phyloP scores from a whole-genome alignment of 1,140 invertebrate species.

The Hylaeus anthracinus region DNA sequence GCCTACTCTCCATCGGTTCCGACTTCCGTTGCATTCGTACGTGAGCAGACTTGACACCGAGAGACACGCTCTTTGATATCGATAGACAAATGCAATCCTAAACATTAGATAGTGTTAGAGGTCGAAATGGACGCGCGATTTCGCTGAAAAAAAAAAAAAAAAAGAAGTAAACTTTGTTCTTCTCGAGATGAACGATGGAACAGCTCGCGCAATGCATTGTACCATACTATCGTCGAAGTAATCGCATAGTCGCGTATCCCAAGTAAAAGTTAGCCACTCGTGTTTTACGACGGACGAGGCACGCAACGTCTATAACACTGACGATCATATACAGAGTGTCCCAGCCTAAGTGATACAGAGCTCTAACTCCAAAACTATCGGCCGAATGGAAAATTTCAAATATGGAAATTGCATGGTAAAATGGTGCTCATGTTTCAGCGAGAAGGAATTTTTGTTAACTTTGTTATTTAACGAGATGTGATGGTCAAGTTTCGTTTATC shows the following conservation, averaged over 20 bases:
- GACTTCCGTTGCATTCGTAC: constrained; percentile 19
- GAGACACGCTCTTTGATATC: too few species aligned
- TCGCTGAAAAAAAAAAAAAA: not conserved
- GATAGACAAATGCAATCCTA: too few species aligned
- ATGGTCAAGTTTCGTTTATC: too few species aligned
- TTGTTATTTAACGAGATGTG: too few species aligned
- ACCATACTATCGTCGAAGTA: constrained; percentile 19
- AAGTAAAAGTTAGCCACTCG: constrained; percentile 46
- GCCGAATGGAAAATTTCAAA: too few species aligned
- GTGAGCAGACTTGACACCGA: constrained; percentile 13
- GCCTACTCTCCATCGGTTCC: constrained; percentile 37
- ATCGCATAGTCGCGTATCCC: constrained; percentile 21
- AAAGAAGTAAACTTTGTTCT: not conserved
- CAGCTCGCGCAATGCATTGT: constrained; percentile 10
- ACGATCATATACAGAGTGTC: not conserved
- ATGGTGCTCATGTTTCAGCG: too few species aligned
- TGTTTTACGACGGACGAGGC: constrained; percentile 25
- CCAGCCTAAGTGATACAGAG: too few species aligned
- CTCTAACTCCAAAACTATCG: too few species aligned
- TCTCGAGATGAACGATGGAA: not conserved
- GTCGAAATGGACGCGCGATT: not conserved
- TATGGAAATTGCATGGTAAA: too few species aligned
- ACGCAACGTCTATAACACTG: not conserved
- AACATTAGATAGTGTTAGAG: too few species aligned
- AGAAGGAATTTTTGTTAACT: too few species aligned